Percentiles rank a stretch among this genome's conserved stretches.
Conservation (phyloP, 2,113 vertebrate species). For the Pollimyrus isidori region DNA sequence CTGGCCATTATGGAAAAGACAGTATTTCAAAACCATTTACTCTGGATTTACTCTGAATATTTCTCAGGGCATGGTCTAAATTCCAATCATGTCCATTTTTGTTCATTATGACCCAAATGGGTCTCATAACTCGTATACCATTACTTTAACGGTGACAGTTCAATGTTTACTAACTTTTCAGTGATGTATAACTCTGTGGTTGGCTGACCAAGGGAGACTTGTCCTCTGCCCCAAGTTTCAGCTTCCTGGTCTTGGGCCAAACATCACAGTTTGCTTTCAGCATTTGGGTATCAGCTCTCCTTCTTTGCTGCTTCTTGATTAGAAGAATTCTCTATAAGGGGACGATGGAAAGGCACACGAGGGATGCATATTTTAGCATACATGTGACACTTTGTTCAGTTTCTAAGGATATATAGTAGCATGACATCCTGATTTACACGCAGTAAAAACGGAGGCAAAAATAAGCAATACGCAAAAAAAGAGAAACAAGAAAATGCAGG, state of each 20-base stretch:
- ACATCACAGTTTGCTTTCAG: constrained; percentile 55
- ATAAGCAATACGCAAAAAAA: not conserved
- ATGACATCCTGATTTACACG: not conserved
- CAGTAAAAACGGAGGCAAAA: not conserved
- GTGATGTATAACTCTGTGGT: constrained; percentile 55
- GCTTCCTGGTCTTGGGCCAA: constrained; percentile 51
- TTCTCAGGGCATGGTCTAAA: not conserved
- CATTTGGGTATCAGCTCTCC: constrained; percentile 60
- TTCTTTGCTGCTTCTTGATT: constrained; percentile 65
- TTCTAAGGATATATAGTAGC: not conserved
- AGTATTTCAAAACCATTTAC: not conserved
- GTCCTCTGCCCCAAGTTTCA: constrained; percentile 51
- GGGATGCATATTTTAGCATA: not conserved
- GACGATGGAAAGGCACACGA: not conserved
- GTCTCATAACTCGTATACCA: not conserved
- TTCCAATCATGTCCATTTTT: not conserved
- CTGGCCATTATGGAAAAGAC: not conserved
- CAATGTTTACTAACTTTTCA: constrained; percentile 48
- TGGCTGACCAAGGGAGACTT: constrained; percentile 56
- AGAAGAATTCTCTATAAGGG: constrained; percentile 50
- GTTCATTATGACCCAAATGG: not conserved
- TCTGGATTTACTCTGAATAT: not conserved
- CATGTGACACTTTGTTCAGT: not conserved
- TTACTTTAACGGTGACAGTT: not conserved
- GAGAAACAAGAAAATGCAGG: not conserved